Base-by-base conservation (phyloP, 2,113 vertebrate genomes). In the Crotalus helleri region DNA sequence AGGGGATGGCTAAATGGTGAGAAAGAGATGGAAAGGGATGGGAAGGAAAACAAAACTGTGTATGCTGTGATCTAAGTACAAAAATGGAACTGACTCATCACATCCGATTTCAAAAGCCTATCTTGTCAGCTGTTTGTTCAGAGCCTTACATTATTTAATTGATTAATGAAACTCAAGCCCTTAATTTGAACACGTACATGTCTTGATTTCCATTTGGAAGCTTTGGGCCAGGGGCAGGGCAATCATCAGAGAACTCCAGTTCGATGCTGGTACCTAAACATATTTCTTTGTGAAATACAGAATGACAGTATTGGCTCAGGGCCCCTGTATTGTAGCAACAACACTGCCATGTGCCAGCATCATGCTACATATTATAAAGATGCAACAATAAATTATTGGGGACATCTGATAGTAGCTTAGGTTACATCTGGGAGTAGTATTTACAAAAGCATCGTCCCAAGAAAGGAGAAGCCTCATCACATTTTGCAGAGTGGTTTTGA, bases 301-400 rank as follows among this genome's bases (percentile, higher is more conserved):
- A 96, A 97, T 97, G 96, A 96, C 96, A 97, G 96, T 94, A 95
- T 96, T 97, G 96, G 96, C 96, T 95, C 92, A 0, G 94, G 95
- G 96, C 96, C 96, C 94, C 85, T 23, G 12, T 88, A 95, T 88
- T 89, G n/a, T 92, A 0, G 13, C 92, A 95, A 91, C 93, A 86
- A 92, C 93, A 69, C 54, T 96, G 95, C 96, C 96, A 96, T 97
- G 97, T 97, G 97, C 95, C 94, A 93, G 95, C 91, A 95, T 96
- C 96, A 95, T 96, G 95, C 97, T 97, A 95, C 96, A 97, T 93
- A 92, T 93, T 95, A 95, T 95, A 89, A 96, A 93, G 94, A 97
- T 94, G 94, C 96, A 96, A 95, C 94, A 97, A 95, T 96, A 97
- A 97, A 97, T 97, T 97, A 97, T 97, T 96, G 95, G 95, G 94